Evolutionary conservation across 2,797 vertebrate species (phyloP).

Genomic region (Poeciliopsis turneri): DNA sequence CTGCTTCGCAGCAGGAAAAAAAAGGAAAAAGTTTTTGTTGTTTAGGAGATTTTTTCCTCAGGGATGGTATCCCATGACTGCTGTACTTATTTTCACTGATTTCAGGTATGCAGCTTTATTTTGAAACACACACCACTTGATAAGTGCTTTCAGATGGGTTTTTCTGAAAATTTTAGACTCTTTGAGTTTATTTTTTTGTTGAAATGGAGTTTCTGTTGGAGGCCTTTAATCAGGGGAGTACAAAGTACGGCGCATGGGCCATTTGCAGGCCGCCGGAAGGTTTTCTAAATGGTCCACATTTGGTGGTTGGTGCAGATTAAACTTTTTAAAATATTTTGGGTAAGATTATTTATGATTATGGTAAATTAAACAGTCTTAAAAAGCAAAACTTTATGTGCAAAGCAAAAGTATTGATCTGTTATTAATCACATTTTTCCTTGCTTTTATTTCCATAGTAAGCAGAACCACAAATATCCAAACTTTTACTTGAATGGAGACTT

Average conservation of each 20-base stretch:
- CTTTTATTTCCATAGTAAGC: background rate
- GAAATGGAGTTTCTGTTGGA: background rate
- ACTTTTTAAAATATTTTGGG: background rate
- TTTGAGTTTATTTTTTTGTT: background rate
- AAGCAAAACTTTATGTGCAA: background rate
- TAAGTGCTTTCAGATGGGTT: constrained; percentile 32
- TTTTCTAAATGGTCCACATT: background rate
- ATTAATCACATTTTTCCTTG: background rate
- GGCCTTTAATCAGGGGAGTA: background rate
- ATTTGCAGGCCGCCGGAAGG: background rate
- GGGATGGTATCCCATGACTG: constrained; percentile 45
- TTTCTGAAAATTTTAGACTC: constrained; percentile 39
- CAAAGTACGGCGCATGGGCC: background rate
- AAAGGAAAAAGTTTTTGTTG: constrained; percentile 47
- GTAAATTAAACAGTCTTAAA: background rate
- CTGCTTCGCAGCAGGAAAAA: constrained; percentile 36
- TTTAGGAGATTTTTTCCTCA: constrained; percentile 39
- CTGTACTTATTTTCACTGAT: constrained; percentile 51
- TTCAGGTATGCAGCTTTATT: constrained; percentile 58
- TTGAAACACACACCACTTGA: constrained; percentile 34
- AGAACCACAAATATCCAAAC: background rate
- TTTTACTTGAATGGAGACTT: background rate
- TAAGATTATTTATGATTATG: background rate
- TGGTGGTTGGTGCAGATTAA: background rate
- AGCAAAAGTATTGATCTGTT: background rate